These are phyloP conservation scores for Parazoanthus darwini DNA, from an alignment of 92 coral and sea anemone species.

Conservation along the genomic window DNA sequence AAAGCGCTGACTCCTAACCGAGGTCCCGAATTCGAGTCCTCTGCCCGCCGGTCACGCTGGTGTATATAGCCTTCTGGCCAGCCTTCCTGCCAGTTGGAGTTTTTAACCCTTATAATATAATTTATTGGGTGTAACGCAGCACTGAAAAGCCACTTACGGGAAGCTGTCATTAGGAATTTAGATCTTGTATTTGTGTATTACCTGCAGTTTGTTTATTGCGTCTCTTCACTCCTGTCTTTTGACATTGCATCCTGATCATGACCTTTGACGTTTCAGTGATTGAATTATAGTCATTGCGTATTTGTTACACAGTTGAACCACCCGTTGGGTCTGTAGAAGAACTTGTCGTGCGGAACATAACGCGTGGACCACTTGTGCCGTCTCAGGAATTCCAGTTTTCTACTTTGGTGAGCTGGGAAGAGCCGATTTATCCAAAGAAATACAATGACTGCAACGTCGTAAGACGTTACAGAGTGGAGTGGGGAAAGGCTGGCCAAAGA, in stretches of 20 bases:
- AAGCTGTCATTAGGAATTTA: no score
- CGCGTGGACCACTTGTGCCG: not conserved
- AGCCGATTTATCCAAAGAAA: conserved; percentile 15
- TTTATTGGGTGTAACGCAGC: no score
- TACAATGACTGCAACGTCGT: conserved; percentile 10
- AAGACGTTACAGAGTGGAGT: not conserved
- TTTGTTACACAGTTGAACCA: not conserved
- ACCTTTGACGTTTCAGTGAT: not conserved
- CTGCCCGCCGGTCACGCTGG: no score
- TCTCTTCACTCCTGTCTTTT: not conserved
- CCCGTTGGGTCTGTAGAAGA: not conserved
- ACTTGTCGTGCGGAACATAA: conserved; percentile 7
- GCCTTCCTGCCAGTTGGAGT: no score
- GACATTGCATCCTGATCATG: not conserved
- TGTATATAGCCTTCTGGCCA: no score
- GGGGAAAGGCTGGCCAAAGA: not conserved
- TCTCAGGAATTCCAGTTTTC: conserved; percentile 25
- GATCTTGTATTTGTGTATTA: no score
- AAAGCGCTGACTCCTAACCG: no score
- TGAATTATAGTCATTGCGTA: no score
- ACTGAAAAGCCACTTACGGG: no score
- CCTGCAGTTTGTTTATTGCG: no score
- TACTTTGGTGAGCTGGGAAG: conserved; percentile 24
- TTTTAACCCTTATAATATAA: no score
- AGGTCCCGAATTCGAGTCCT: no score